Evolutionary conservation across 1,140 invertebrate genomes (phyloP).

Genomic region (Pseudobourletiella spinata): DNA sequence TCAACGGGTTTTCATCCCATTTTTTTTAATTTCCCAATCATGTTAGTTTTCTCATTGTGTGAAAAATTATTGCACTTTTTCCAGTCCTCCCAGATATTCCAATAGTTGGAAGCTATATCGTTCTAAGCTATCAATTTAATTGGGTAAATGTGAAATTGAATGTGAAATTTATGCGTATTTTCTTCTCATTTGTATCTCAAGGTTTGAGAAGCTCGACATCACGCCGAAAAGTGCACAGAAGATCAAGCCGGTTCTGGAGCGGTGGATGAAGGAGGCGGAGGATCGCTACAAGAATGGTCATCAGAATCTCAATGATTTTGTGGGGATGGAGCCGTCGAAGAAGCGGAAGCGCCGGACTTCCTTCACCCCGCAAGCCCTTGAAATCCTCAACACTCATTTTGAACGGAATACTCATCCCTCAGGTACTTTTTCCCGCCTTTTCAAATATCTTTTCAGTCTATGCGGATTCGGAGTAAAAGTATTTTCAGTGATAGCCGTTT

Average conservation of each 20-base stretch:
- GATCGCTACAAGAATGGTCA: conserved; percentile 86
- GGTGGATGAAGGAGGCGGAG: conserved; percentile 97
- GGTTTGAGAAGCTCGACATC: conserved; percentile 99
- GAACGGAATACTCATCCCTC: conserved; percentile 95
- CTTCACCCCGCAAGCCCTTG: conserved; percentile 90
- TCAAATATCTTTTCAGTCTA: no score
- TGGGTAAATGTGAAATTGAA: not conserved
- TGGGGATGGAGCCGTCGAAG: conserved; percentile 90
- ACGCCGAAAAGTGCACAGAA: conserved; percentile 98
- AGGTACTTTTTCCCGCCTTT: conserved; percentile 43
- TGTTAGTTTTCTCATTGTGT: not conserved
- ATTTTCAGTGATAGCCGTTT: no score
- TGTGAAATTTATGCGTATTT: not conserved
- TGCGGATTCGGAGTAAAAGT: no score
- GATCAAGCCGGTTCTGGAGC: conserved; percentile 94
- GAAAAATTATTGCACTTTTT: not conserved
- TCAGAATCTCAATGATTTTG: conserved; percentile 88
- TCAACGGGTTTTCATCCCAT: conserved; percentile 40
- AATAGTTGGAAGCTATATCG: not conserved
- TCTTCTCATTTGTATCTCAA: conserved; percentile 40
- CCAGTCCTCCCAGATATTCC: not conserved
- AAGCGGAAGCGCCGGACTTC: conserved; percentile 92
- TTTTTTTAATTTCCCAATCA: not conserved
- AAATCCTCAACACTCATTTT: conserved; percentile 89
- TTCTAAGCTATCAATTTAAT: not conserved